phyloP scores from a whole-genome alignment of 2,797 vertebrate species.

The Xiphophorus birchmanni region DNA sequence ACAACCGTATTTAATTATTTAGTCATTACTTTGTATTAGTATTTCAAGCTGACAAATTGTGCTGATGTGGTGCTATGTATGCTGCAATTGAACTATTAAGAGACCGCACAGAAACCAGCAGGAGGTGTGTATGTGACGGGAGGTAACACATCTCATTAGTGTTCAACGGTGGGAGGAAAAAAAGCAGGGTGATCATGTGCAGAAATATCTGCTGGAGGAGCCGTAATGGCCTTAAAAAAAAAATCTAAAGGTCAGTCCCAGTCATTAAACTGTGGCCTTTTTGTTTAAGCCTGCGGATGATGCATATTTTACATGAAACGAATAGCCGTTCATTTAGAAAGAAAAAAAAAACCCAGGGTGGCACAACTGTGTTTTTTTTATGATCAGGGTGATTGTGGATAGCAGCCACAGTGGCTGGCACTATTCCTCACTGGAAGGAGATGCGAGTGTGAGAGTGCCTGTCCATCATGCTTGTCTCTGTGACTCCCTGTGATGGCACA shows the following conservation, averaged over 20 bases:
- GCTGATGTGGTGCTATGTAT: neutral
- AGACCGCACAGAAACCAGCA: neutral
- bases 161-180: neutral
- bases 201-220: neutral
- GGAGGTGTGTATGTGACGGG: neutral
- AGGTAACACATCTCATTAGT: constrained; percentile 6
- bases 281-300: neutral
- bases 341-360: neutral
- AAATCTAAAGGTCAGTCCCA: constrained; percentile 5
- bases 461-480: neutral
- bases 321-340: neutral
- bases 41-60: neutral
- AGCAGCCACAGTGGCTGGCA: neutral
- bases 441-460: neutral
- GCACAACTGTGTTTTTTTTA: neutral
- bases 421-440: neutral
- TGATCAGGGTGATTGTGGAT: neutral
- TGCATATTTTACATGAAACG: constrained; percentile 1
- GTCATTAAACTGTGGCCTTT: constrained; percentile 7
- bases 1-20: neutral
- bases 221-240: constrained; percentile 5
- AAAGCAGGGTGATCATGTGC: constrained; percentile 2
- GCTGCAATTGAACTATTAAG: neutral
- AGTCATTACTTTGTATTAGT: neutral
- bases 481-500: neutral